Percentiles rank a stretch among this genome's conserved stretches.
Evolutionary conservation across 2,113 vertebrate species (phyloP).

Genomic region (Pimephales promelas): DNA sequence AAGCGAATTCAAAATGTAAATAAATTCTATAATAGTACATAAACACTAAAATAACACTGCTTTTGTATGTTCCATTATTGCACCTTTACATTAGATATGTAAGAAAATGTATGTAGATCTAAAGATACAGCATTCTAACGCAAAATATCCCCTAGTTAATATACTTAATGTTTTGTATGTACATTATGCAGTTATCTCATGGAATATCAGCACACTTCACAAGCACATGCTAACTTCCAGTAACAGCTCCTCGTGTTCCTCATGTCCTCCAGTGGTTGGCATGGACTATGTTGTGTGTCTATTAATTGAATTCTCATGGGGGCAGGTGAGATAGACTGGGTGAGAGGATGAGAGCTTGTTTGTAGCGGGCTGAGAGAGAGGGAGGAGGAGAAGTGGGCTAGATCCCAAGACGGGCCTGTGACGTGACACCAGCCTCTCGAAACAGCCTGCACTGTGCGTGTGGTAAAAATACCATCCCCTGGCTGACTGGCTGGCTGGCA

Average conservation of each 20-base stretch:
- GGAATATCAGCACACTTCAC: not conserved
- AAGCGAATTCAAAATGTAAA: no score
- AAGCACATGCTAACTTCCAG: not conserved
- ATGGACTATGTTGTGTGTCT: slow-evolving; percentile 19
- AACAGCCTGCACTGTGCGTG: slow-evolving; percentile 21
- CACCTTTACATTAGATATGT: not conserved
- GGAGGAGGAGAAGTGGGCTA: slow-evolving; percentile 61
- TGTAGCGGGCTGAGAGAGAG: not conserved
- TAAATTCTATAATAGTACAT: no score
- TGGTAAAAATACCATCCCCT: slow-evolving; percentile 59
- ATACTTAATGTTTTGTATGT: not conserved
- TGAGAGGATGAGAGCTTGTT: slow-evolving; percentile 33
- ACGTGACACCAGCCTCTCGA: slow-evolving; percentile 52
- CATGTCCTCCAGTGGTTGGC: not conserved
- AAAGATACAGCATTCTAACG: not conserved
- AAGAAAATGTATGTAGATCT: not conserved
- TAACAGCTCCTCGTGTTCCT: not conserved
- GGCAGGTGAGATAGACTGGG: not conserved
- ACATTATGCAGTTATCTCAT: not conserved
- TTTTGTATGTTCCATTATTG: not conserved
- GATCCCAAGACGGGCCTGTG: slow-evolving; percentile 60
- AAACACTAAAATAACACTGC: not conserved
- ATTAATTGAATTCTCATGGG: slow-evolving; percentile 22
- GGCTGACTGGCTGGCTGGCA: slow-evolving; percentile 6
- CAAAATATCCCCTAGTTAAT: not conserved